Base-by-base conservation (phyloP, 2,113 vertebrate species). In the Pseudorectes ferrugineus region DNA sequence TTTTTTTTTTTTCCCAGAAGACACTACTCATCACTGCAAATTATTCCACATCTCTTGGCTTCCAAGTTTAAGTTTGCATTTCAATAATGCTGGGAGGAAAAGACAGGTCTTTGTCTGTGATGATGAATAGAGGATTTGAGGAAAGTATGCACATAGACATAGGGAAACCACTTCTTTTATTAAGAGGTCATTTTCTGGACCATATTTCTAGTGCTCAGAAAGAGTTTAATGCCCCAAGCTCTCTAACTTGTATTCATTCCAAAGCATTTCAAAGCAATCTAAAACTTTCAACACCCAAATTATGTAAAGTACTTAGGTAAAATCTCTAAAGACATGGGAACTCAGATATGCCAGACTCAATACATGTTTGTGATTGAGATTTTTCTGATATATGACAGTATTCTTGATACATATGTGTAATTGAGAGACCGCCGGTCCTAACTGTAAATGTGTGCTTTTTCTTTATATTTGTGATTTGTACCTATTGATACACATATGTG, bases 171-270 rank as follows among this genome's bases (percentile, higher is more conserved):
- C 45, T 95, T 75, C 45, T 94, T 92, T 89, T 96, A 85, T 83
- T 85, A 93, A 84, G 59, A 96, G 74, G 40, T 94, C 49, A 82
- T 92, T 88, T 95, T 96, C 85, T 95, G 79, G 67, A 84, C 54
- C 68, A 25, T 78, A 81, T 95, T 90, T 88, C 58, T 75, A 92
- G 20, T 29, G 42, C 26, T n/a, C 67, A 95, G 75, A 33, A 84
- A 76, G 55, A 94, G 36, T 67, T 95, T 91, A 94, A 94, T 82
- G 21, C 10, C 52, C 49, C 28, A 83, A 95, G 40, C 22, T 87
- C n/a, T 71, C 23, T 78, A 85, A 31, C 31, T 38, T 40, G 1
- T 45, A 17, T 85, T 62, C 40, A 49, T 23, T 51, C 88, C 45
- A 77, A 19, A 48, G 8, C 14, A 66, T 45, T 79, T 96, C 25